Conservation (phyloP, 2,113 vertebrate genomes). For the Sprattus sprattus region DNA sequence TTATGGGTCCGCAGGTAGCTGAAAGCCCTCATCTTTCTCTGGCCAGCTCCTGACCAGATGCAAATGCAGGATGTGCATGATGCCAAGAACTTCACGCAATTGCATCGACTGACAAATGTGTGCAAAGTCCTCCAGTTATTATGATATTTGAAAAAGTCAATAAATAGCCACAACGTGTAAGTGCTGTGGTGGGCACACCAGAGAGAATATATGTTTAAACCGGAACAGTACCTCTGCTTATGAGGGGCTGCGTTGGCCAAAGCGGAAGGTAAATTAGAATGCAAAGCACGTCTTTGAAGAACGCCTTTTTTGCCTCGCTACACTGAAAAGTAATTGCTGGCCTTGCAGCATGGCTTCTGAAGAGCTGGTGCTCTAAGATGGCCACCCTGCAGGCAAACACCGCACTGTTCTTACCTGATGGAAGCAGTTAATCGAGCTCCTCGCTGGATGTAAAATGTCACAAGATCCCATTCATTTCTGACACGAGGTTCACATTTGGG, state of each 20-base stretch:
- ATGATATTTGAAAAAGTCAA: background rate
- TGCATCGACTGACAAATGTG: background rate
- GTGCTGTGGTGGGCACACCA: background rate
- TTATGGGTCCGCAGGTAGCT: background rate
- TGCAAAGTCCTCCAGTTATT: background rate
- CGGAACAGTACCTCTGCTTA: background rate
- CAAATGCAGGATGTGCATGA: background rate
- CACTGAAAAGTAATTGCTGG: constrained; percentile 5
- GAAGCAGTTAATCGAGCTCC: constrained; percentile 50
- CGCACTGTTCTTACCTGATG: constrained; percentile 53
- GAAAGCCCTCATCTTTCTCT: background rate
- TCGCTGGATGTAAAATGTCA: constrained; percentile 51
- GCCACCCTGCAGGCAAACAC: constrained; percentile 55
- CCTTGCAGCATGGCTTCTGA: background rate
- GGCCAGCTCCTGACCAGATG: background rate
- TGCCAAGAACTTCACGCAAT: background rate
- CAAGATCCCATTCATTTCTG: constrained; percentile 66
- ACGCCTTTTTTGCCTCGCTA: background rate
- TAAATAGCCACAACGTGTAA: background rate
- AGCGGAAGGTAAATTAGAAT: background rate
- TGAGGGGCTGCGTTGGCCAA: background rate
- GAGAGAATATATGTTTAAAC: background rate
- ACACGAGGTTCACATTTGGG: constrained; percentile 38
- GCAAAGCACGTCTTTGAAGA: background rate
- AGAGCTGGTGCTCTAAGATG: constrained; percentile 49